Percentiles rank a stretch among this genome's conserved stretches.
These are phyloP conservation scores for Gortyna flavago DNA, from an alignment of 2,888 invertebrate genomes.

Conservation along the genomic window DNA sequence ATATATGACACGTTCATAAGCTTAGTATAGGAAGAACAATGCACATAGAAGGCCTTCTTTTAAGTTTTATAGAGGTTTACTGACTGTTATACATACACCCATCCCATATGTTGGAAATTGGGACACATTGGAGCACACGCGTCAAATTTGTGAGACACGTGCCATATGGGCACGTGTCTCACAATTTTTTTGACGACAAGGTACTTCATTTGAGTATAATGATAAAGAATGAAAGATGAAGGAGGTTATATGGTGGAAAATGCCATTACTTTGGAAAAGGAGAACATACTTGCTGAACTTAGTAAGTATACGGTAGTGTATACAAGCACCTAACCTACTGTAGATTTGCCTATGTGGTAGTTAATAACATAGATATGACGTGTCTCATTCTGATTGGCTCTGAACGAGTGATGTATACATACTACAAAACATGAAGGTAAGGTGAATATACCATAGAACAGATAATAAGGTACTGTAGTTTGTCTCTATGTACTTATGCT, in stretches of 20 bases:
- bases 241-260: not conserved
- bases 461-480: not conserved
- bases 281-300: not conserved
- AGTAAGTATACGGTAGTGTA: not conserved
- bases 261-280: not conserved
- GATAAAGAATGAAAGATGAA: not conserved
- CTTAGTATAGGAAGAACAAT: not conserved
- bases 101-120: not conserved
- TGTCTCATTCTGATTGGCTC: conserved; percentile 15
- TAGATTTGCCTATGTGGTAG: conserved; percentile 40
- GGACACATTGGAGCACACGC: conserved; percentile 8
- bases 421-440: conserved; percentile 2
- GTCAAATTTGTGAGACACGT: too few relatives aligned
- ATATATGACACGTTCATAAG: not conserved
- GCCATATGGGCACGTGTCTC: not conserved
- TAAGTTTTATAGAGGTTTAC: not conserved
- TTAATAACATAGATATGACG: conserved; percentile 9
- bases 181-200: not conserved
- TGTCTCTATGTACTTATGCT: not conserved
- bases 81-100: not conserved
- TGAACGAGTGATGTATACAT: not conserved
- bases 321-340: conserved; percentile 1
- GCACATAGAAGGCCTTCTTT: too few relatives aligned
- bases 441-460: not conserved
- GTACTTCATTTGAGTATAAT: not conserved